Conservation (phyloP, 1,140 invertebrate species). For the Gonioctena quinquepunctata region DNA sequence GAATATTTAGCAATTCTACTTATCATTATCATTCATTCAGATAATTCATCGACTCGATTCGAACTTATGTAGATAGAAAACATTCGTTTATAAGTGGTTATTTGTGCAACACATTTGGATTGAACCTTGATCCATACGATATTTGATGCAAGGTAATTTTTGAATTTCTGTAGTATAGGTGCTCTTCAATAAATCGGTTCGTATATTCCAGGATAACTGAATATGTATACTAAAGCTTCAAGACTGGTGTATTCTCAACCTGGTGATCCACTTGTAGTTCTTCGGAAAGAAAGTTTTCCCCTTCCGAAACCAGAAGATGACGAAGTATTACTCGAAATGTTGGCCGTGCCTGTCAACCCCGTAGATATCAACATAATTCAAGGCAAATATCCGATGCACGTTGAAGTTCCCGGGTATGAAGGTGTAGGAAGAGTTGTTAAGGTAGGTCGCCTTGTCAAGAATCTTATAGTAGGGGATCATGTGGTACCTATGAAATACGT, state of each 20-base stretch:
- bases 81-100: no score
- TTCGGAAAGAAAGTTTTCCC: conserved; percentile 62
- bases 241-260: conserved; percentile 69
- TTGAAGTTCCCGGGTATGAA: conserved; percentile 89
- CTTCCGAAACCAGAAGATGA: conserved; percentile 57
- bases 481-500: conserved; percentile 75
- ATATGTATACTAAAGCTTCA: no score
- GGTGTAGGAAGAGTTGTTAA: conserved; percentile 84
- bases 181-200: no score
- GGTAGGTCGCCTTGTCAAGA: conserved; percentile 67
- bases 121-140: no score
- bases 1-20: no score
- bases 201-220: no score
- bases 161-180: no score
- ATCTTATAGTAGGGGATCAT: conserved; percentile 74
- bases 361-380: conserved; percentile 98
- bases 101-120: no score
- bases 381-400: conserved; percentile 89
- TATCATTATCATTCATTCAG: no score
- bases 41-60: no score
- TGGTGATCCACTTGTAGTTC: conserved; percentile 74
- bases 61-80: no score
- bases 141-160: no score
- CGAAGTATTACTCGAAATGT: conserved; percentile 80
- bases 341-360: conserved; percentile 92